Conservation (phyloP, 2,888 invertebrate genomes). For the Alentia gelatinosa region DNA sequence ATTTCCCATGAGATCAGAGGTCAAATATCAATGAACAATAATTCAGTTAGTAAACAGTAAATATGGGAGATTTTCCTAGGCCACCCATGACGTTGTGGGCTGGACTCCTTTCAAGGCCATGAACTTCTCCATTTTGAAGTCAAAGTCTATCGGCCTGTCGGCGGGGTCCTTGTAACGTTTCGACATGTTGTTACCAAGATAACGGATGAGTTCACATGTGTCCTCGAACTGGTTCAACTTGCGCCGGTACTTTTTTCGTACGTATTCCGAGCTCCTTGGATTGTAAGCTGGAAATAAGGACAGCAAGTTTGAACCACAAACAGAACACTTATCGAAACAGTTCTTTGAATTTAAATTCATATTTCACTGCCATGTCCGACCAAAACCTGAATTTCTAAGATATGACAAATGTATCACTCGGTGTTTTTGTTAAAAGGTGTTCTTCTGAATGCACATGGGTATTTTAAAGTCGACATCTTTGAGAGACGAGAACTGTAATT, state of each 20-base stretch:
- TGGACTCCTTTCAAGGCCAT: conserved; percentile 52
- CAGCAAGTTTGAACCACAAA: background rate
- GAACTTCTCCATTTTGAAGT: conserved; percentile 78
- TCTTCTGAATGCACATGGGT: too few species aligned
- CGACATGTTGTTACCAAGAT: conserved; percentile 80
- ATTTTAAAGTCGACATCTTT: too few species aligned
- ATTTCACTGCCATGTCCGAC: too few species aligned
- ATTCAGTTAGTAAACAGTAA: background rate
- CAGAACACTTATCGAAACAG: too few species aligned
- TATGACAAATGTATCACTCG: too few species aligned
- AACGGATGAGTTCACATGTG: conserved; percentile 79
- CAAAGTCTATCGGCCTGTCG: conserved; percentile 79
- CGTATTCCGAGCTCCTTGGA: conserved; percentile 80
- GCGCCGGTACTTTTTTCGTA: conserved; percentile 79
- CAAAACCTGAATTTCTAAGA: too few species aligned
- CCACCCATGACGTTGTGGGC: conserved; percentile 54
- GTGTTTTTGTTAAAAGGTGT: too few species aligned
- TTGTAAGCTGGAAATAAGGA: conserved; percentile 77
- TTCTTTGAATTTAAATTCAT: too few species aligned
- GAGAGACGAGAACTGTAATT: too few species aligned
- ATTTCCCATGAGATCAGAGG: background rate
- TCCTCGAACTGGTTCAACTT: conserved; percentile 80
- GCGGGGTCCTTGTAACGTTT: conserved; percentile 76
- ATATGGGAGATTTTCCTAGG: background rate
- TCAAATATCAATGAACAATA: background rate